phyloP scores from a whole-genome alignment of 2,888 invertebrate species.

The Aphodius sticticus region DNA sequence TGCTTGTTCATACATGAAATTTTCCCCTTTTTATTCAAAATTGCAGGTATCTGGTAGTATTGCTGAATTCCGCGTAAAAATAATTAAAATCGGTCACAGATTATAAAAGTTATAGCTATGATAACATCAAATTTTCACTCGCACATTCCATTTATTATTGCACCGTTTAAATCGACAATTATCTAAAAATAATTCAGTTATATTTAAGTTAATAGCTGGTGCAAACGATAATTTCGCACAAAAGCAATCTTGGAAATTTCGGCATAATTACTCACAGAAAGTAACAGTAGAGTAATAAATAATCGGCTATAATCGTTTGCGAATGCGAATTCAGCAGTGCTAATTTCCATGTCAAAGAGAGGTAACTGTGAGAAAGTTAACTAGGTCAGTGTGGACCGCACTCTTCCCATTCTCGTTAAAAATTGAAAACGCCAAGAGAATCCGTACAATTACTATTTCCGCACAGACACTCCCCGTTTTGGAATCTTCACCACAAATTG shows the following conservation, averaged over 20 bases:
- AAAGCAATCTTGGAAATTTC: neutral
- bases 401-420: conserved; percentile 10
- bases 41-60: too few relatives aligned
- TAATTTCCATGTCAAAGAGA: neutral
- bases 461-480: neutral
- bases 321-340: neutral
- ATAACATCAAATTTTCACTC: too few relatives aligned
- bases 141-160: neutral
- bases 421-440: neutral
- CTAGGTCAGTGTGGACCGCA: conserved; percentile 19
- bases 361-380: conserved; percentile 22
- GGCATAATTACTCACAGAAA: neutral
- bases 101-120: too few relatives aligned
- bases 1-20: too few relatives aligned
- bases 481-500: neutral
- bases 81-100: too few relatives aligned
- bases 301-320: neutral
- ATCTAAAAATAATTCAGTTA: neutral
- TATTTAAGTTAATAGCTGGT: neutral
- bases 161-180: neutral
- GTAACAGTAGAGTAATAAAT: neutral
- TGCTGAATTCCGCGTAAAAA: too few relatives aligned
- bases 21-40: too few relatives aligned
- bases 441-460: neutral
- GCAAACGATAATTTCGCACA: neutral